Evolutionary conservation across 1,140 invertebrate species (phyloP), one percentile per base, ranked within the genome.

Genomic region (Calliopsis andreniformis): DNA sequence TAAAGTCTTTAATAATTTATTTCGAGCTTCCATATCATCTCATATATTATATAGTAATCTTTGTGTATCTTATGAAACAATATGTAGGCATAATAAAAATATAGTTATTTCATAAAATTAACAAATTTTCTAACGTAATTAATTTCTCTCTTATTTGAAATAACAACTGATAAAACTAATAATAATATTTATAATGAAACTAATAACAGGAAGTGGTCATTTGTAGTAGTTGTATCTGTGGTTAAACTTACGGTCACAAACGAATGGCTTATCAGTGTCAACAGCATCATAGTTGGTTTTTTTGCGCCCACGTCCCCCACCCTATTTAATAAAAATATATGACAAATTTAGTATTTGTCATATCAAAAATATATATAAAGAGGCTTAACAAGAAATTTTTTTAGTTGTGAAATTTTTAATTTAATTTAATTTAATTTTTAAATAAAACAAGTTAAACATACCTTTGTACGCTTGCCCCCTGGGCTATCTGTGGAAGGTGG

Each of bases 201-300:
- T 87, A 89, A 79, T 90, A 89, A 88, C 76, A 87, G 82, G 82
- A 88, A 88, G 84, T 89, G 85, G 84, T 92, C 87, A 91, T 92
- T 92, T 92, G 88, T 92, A 91, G 88, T 92, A 91, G 87, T 92
- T 92, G 84, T 91, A 92, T 90, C 89, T 91, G 85, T 91, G 90
- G 85, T 92, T 92, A 85, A 93, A 96, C 96, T 96, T 96, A 98
- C 97, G 94, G 95, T 98, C 97, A 94, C 97, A 98, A 91, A 95
- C 95, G 93, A 96, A 98, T 63, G 97, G 97, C 90, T 98, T 98
- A 89, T 98, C 97, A 39, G 95, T 93, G 89, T 98, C 96, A 53
- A 93, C 93, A 18, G 95, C 94, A 79, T 94, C 93, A 84, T 95
- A 95, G 89, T 94, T 94, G 14, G 94, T 93, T 89, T 96, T 96